phyloP scores from a whole-genome alignment of 2,113 vertebrate genomes.

The Pteruthius melanotis region DNA sequence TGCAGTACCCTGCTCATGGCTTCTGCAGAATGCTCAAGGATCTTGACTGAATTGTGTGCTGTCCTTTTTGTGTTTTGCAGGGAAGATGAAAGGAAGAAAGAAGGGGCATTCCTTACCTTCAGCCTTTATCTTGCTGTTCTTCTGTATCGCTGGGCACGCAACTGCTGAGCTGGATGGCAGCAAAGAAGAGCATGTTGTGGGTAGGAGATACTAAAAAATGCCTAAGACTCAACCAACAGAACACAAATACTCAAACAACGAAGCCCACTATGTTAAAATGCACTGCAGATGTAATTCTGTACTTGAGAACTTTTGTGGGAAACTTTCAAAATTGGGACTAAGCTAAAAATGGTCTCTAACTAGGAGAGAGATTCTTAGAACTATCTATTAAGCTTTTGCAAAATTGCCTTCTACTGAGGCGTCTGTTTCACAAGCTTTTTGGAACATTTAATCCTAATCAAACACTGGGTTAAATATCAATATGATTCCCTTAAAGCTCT shows the following conservation, averaged over 20 bases:
- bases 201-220: conserved; percentile 42
- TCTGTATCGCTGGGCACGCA: not conserved
- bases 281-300: not conserved
- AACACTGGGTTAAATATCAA: not conserved
- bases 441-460: not conserved
- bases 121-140: conserved; percentile 26
- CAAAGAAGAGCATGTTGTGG: not conserved
- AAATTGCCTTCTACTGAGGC: not conserved
- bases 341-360: not conserved
- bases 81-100: conserved; percentile 43
- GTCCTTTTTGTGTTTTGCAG: conserved; percentile 36
- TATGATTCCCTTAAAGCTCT: not conserved
- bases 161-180: not conserved
- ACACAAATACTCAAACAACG: not conserved
- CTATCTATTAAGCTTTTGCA: not conserved
- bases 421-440: not conserved
- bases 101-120: not conserved
- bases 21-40: not conserved
- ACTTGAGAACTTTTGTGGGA: not conserved
- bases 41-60: not conserved
- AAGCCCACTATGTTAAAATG: not conserved
- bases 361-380: not conserved
- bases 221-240: not conserved
- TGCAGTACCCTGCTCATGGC: not conserved
- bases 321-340: not conserved